Conservation (phyloP, 1,140 invertebrate genomes). For the Trichoplusia ni region DNA sequence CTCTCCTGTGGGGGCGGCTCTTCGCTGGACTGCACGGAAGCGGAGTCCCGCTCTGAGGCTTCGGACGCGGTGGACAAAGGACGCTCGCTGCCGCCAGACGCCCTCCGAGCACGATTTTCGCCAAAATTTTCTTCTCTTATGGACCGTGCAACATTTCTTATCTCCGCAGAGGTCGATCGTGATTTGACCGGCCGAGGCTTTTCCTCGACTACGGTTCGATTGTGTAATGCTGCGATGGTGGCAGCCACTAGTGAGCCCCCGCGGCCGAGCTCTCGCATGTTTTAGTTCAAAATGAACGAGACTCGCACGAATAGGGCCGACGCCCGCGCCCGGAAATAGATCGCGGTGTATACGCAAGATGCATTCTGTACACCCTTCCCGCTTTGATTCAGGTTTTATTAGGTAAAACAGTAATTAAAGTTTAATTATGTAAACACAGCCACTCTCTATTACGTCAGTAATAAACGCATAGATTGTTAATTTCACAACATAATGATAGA, state of each 20-base stretch:
- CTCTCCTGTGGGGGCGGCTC: conserved; percentile 74
- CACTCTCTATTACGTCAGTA: conserved; percentile 32
- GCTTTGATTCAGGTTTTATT: conserved; percentile 61
- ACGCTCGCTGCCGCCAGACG: conserved; percentile 66
- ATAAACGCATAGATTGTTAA: conserved; percentile 40
- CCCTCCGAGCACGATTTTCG: conserved; percentile 48
- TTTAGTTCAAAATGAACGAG: conserved; percentile 73
- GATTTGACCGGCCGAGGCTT: conserved; percentile 58
- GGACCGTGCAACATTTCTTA: conserved; percentile 49
- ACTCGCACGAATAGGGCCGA: conserved; percentile 67
- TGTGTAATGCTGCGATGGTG: conserved; percentile 77
- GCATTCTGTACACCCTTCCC: conserved; percentile 66
- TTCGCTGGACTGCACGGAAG: conserved; percentile 78
- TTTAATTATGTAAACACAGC: conserved; percentile 44
- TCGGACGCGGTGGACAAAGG: conserved; percentile 74
- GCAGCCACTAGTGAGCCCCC: conserved; percentile 78
- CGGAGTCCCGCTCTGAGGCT: conserved; percentile 72
- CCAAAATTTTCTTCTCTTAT: conserved; percentile 48
- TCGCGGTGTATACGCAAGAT: conserved; percentile 61
- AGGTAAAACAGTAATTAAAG: conserved; percentile 43
- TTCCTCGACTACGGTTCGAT: conserved; percentile 58
- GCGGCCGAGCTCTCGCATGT: conserved; percentile 77
- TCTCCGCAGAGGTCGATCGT: conserved; percentile 47
- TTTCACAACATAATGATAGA: conserved; percentile 33
- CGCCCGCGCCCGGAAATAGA: conserved; percentile 76